phyloP scores from a whole-genome alignment of 2,113 vertebrate genomes.

The Rhinoptilus africanus region DNA sequence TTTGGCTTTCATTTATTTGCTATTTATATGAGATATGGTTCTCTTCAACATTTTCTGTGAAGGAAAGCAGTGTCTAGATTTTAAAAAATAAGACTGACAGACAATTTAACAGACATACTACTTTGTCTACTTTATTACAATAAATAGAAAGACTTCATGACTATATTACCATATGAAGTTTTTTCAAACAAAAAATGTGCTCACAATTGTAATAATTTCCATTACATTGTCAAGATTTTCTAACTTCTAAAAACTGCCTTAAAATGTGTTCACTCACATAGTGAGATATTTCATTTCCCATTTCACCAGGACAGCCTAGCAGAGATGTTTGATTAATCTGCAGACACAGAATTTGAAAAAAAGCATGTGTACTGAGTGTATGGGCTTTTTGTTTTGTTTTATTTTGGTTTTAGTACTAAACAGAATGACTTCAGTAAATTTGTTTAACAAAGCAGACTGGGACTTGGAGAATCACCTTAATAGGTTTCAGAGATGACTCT shows the following conservation, averaged over 20 bases:
- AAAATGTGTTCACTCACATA: background rate
- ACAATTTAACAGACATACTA: background rate
- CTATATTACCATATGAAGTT: background rate
- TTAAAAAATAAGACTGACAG: background rate
- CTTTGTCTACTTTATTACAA: background rate
- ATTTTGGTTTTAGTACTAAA: background rate
- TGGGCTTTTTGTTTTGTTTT: background rate
- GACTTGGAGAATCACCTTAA: slow-evolving; percentile 4
- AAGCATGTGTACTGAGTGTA: background rate
- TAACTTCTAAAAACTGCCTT: background rate
- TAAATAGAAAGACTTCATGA: background rate
- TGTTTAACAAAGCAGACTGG: slow-evolving; percentile 11
- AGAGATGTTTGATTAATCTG: background rate
- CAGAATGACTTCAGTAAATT: background rate
- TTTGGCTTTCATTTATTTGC: background rate
- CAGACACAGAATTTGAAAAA: background rate
- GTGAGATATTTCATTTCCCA: background rate
- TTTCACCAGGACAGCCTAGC: background rate
- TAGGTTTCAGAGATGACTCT: slow-evolving; percentile 21
- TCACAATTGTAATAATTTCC: background rate
- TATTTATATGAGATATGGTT: background rate
- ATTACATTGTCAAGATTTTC: background rate
- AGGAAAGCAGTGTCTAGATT: background rate
- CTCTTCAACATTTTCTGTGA: background rate
- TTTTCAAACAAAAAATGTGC: background rate